Evolutionary conservation across 2,113 vertebrate genomes (phyloP).

Genomic region (Vulpes vulpes): DNA sequence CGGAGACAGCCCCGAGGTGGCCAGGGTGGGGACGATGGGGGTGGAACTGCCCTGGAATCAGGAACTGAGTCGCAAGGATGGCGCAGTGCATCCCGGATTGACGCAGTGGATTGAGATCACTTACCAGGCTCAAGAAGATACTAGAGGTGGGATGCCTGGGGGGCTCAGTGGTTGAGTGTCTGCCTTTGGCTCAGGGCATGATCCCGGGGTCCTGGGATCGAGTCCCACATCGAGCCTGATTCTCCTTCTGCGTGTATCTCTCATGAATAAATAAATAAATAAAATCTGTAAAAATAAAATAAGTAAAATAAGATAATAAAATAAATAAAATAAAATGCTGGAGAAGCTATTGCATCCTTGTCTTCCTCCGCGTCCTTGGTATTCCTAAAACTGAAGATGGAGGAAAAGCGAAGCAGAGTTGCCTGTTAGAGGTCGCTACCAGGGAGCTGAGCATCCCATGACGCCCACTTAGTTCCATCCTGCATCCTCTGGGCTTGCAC

Average conservation of each 20-base stretch:
- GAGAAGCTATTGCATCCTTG: neutral
- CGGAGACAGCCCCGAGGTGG: neutral
- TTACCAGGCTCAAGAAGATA: neutral
- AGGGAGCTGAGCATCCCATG: neutral
- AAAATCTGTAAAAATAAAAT: no score
- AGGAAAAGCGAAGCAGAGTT: neutral
- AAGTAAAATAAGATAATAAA: no score
- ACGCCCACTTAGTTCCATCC: neutral
- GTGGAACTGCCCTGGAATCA: neutral
- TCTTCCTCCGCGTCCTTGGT: neutral
- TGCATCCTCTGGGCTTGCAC: neutral
- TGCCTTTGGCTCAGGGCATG: no score
- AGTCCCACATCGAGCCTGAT: no score
- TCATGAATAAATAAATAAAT: no score
- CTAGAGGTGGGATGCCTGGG: neutral
- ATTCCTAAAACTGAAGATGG: neutral
- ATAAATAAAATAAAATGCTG: no score
- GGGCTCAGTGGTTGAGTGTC: no score
- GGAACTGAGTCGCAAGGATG: neutral
- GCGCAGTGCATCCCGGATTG: neutral
- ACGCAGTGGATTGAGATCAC: neutral
- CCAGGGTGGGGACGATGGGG: neutral
- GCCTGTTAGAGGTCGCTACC: neutral
- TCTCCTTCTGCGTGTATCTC: no score
- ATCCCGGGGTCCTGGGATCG: no score